Conservation (phyloP, 2,888 invertebrate genomes). For the Melipona beecheii region DNA sequence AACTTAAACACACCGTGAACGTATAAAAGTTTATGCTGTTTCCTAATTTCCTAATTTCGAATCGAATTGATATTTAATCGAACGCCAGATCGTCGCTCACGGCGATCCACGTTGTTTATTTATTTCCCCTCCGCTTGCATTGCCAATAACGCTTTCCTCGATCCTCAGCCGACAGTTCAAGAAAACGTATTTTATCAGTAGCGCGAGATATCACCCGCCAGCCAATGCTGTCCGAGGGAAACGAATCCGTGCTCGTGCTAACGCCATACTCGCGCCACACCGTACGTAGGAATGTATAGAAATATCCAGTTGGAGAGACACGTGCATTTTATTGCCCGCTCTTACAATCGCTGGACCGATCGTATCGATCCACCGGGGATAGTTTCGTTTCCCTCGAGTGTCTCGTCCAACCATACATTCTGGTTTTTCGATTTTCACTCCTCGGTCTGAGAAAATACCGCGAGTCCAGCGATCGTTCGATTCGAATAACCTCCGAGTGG, state of each 20-base stretch:
- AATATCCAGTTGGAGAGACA: slow-evolving; percentile 21
- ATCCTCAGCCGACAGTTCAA: slow-evolving; percentile 29
- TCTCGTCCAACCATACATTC: neutral
- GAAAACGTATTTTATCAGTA: slow-evolving; percentile 41
- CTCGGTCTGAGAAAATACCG: neutral
- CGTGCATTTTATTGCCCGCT: slow-evolving; percentile 37
- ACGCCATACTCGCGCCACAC: slow-evolving; percentile 15
- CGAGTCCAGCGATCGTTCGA: neutral
- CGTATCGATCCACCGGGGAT: slow-evolving; percentile 21
- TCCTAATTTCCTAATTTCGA: neutral
- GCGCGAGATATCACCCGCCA: neutral
- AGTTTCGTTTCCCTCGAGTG: slow-evolving; percentile 9
- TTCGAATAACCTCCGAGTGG: too few relatives aligned
- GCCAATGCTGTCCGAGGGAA: slow-evolving; percentile 22
- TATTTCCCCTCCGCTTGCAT: slow-evolving; percentile 27
- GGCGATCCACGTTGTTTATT: slow-evolving; percentile 19
- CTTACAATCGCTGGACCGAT: slow-evolving; percentile 11
- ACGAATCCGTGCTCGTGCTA: slow-evolving; percentile 35
- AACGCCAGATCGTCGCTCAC: slow-evolving; percentile 6
- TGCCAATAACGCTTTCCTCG: slow-evolving; percentile 2
- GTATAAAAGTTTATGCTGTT: neutral
- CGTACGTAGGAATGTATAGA: slow-evolving; percentile 19
- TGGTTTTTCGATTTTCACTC: slow-evolving; percentile 6
- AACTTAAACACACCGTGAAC: too few relatives aligned
- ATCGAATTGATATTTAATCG: slow-evolving; percentile 13